Percentiles rank a stretch among this genome's conserved stretches.
phyloP scores from a whole-genome alignment of 1,140 invertebrate genomes.

The Euwallacea fornicatus region DNA sequence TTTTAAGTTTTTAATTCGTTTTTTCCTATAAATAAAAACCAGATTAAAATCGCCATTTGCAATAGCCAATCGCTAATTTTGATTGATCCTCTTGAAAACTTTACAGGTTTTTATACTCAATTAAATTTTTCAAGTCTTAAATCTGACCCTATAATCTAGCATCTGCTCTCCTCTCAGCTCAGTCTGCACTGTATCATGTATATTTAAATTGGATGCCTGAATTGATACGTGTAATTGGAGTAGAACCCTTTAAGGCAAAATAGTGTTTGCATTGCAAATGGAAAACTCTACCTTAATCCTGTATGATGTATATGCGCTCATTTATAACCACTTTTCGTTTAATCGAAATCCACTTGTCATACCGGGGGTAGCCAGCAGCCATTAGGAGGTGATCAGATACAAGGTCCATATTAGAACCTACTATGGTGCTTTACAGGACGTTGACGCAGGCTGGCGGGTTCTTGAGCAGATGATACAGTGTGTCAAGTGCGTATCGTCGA shows the following conservation, averaged over 20 bases:
- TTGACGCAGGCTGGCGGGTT: too few species aligned
- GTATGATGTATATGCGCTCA: slow-evolving; percentile 42
- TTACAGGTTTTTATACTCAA: slow-evolving; percentile 18
- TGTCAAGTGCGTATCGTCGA: too few species aligned
- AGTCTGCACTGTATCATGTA: slow-evolving; percentile 1
- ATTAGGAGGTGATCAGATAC: slow-evolving; percentile 42
- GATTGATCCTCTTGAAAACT: slow-evolving; percentile 11
- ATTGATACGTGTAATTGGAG: slow-evolving; percentile 34
- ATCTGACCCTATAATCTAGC: background rate
- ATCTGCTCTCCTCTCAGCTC: background rate
- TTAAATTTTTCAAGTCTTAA: background rate
- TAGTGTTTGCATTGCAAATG: slow-evolving; percentile 43
- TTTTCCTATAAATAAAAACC: slow-evolving; percentile 19
- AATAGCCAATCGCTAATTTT: slow-evolving; percentile 32
- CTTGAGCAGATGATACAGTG: too few species aligned
- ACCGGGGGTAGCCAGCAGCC: slow-evolving; percentile 42
- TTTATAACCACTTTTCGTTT: slow-evolving; percentile 47
- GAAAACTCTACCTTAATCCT: slow-evolving; percentile 41
- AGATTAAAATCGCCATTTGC: slow-evolving; percentile 28
- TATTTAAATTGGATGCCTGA: slow-evolving; percentile 32
- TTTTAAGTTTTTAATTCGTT: slow-evolving; percentile 31
- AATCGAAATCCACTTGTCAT: slow-evolving; percentile 45
- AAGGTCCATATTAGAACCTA: slow-evolving; percentile 18
- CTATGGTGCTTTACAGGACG: slow-evolving; percentile 7
- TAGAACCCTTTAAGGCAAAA: slow-evolving; percentile 38